These are phyloP conservation scores for Hermetia illucens DNA, from an alignment of 1,140 invertebrate genomes.

Conservation along the genomic window DNA sequence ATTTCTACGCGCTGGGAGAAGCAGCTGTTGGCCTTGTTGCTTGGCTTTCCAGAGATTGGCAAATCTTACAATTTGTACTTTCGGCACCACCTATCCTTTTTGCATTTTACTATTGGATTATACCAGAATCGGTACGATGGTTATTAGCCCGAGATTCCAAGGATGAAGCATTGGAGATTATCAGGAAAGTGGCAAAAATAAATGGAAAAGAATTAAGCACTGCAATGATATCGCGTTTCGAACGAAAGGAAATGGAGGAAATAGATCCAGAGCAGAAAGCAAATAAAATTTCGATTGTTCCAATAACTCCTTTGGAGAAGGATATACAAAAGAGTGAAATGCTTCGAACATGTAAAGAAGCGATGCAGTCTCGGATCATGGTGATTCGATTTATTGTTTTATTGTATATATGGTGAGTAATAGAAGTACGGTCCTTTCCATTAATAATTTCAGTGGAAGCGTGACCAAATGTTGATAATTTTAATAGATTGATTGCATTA, in stretches of 20 bases:
- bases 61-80: conserved; percentile 38
- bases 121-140: conserved; percentile 51
- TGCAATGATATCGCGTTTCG: conserved; percentile 25
- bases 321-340: conserved; percentile 19
- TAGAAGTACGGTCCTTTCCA: too few relatives aligned
- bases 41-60: conserved; percentile 43
- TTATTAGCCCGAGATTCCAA: conserved; percentile 36
- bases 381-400: conserved; percentile 32
- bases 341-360: conserved; percentile 26
- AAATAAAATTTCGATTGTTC: too few relatives aligned
- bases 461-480: too few relatives aligned
- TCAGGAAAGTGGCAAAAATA: conserved; percentile 35
- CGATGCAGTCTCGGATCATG: conserved; percentile 33
- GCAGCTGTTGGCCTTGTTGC: conserved; percentile 41
- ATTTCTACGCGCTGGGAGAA: conserved; percentile 51
- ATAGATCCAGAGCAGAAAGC: too few relatives aligned
- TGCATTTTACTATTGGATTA: conserved; percentile 40
- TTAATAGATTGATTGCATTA: too few relatives aligned
- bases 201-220: conserved; percentile 37
- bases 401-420: conserved; percentile 37
- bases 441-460: too few relatives aligned
- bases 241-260: conserved; percentile 3
- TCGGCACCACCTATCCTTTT: conserved; percentile 40
- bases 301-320: too few relatives aligned
- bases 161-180: conserved; percentile 36